Evolutionary conservation across 2,888 invertebrate species (phyloP), one percentile per base, ranked within the genome.

Genomic region (Calliscelio sp.): DNA sequence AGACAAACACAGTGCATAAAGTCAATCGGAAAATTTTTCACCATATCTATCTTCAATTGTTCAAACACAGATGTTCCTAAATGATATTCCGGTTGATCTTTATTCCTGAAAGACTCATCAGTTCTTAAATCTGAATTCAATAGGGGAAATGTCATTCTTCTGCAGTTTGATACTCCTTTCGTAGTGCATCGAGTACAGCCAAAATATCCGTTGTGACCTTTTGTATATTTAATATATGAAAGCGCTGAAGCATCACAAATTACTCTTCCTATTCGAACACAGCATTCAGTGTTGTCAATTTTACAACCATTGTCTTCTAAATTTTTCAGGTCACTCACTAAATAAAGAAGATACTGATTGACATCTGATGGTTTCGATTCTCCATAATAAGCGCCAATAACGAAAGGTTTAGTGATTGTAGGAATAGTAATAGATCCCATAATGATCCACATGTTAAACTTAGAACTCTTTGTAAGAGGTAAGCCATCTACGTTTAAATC

Each of bases 401-500:
- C 11, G 10, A 57, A 57, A 57, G 57, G 32, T 57, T 57, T 57
- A 57, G 35, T 35, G 2, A 2, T 20, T 2, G 35, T 20, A 57
- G 16, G 35, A 35, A 11, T 35, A 32, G 11, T 1, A 5, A 57
- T 6, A 57, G 32, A 18, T 57, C 57, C 57, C 57, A 57, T 57
- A 35, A 55, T 55, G n/a, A 55, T 55, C 55, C 55, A 55, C 16
- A 28, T 16, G 55, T 18, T 28, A 55, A 28, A 55, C 28, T 55
- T 55, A 3, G 55, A 55, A 55, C 55, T 55, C 28, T 51, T 22
- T 24, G 51, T 22, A 20, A 63, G 25, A 8, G 63, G 63, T 25
- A 63, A 44, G 25, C 70, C 70, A 18, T 70, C 70, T 20, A 70
- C 55, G 8, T 70, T 70, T 1, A 70, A 44, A 28, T 70, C n/a